Base-by-base conservation (phyloP, 1,140 invertebrate species). In the Hylaeus volcanicus region DNA sequence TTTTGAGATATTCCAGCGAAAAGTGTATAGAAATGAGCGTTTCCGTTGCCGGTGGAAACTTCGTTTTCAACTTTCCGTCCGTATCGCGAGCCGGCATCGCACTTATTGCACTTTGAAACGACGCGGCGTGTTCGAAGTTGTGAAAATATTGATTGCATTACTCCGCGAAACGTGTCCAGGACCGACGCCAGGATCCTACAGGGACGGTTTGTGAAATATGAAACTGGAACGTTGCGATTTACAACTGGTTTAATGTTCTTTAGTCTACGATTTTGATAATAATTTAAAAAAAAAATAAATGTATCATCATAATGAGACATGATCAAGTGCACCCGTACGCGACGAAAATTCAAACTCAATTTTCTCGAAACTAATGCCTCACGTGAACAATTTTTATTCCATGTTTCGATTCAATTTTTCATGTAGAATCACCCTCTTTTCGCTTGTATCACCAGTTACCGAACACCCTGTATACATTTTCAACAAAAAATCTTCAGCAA, bases 91-190 rank as follows among this genome's bases (percentile, higher is more conserved):
- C 15, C 45, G 72, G 68, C 56, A 12, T 51, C 12, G 5, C 39
- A 39, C 43, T 72, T 78, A 78, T 72, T 72, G 68, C 76, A 55
- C 41, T 53, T 78, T 11, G 26, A 55, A 63, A 78, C 45, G 60
- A 15, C 4, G 11, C 58, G 26, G 45, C 48, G 5, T 43, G 75
- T 55, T 51, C 11, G 5, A 8, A 63, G 76, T 78, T 71, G 12
- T 11, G 37, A 63, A 78, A 72, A 78, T 78, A 72, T 78, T 78
- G 72, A 78, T 72, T n/a, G 58, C 69, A 58, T 71, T 58, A n/a
- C 55, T 53, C 15, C 3, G 53, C 9, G 14, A 6, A 39, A n/a
- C 53, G 69, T 39, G 53, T 68, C 51, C 12, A 14, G 45, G 14
- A n/a, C 12, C 37, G 69, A 15, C n/a, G 5, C 55, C 11, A 11